phyloP scores from a whole-genome alignment of 2,888 invertebrate genomes.

The Dynastes maya region DNA sequence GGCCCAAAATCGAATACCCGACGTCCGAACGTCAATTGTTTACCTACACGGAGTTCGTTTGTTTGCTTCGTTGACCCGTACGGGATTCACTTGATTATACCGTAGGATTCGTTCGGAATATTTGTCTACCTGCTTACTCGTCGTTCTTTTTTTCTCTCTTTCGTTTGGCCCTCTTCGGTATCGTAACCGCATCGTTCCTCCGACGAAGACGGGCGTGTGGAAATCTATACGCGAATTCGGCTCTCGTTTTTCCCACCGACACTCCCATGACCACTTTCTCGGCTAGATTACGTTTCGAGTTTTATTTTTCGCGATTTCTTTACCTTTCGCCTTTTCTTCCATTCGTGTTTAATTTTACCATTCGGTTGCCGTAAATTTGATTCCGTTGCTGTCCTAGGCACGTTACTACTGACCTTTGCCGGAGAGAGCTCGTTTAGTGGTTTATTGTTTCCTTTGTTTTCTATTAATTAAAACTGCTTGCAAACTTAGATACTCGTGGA shows the following conservation, averaged over 20 bases:
- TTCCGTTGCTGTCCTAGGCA: not conserved
- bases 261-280: not conserved
- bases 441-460: too few relatives aligned
- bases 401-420: too few relatives aligned
- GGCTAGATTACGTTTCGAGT: not conserved
- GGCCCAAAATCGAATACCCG: constrained; percentile 37
- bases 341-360: not conserved
- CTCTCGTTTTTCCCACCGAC: constrained; percentile 5
- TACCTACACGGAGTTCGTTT: constrained; percentile 43
- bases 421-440: too few relatives aligned
- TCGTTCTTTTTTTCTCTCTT: constrained; percentile 14
- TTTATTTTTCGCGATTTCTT: constrained; percentile 25
- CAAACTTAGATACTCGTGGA: too few relatives aligned
- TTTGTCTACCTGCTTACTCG: constrained; percentile 41
- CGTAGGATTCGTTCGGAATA: constrained; percentile 25
- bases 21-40: constrained; percentile 45
- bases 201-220: not conserved
- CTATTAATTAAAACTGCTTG: too few relatives aligned
- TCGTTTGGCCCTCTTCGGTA: not conserved
- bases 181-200: not conserved
- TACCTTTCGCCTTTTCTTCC: constrained; percentile 9
- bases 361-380: not conserved
- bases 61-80: constrained; percentile 43
- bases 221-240: constrained; percentile 12
- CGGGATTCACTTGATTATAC: constrained; percentile 44